Conservation (phyloP, 2,113 vertebrate species). For the Brachypodius melanocephalos region DNA sequence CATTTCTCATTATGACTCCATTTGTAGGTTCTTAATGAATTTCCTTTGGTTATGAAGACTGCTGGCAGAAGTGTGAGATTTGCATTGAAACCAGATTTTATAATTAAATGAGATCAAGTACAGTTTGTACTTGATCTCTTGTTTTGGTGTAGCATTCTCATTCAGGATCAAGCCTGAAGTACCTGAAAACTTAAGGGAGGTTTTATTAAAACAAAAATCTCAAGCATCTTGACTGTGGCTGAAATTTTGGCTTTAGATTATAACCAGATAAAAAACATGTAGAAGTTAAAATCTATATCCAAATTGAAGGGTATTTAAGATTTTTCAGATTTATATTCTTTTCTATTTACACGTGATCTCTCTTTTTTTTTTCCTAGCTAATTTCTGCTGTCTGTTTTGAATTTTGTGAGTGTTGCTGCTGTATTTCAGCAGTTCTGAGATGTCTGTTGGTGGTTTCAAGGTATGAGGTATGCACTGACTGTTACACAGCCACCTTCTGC, state of each 20-base stretch:
- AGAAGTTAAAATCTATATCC: neutral
- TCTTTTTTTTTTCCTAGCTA: neutral
- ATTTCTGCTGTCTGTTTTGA: neutral
- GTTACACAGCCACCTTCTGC: neutral
- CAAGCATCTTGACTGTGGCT: neutral
- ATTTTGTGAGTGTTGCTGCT: neutral
- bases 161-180: neutral
- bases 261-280: neutral
- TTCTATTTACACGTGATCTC: neutral
- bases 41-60: neutral
- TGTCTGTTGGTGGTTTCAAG: neutral
- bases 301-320: neutral
- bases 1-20: neutral
- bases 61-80: neutral
- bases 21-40: neutral
- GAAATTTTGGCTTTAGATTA: neutral
- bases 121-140: neutral
- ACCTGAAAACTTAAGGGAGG: neutral
- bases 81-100: neutral
- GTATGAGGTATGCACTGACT: neutral
- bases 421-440: neutral
- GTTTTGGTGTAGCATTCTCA: neutral
- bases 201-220: neutral
- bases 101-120: neutral
- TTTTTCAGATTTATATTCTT: neutral